Evolutionary conservation across 2,797 vertebrate species (phyloP).

Genomic region (Sebastes reedi): DNA sequence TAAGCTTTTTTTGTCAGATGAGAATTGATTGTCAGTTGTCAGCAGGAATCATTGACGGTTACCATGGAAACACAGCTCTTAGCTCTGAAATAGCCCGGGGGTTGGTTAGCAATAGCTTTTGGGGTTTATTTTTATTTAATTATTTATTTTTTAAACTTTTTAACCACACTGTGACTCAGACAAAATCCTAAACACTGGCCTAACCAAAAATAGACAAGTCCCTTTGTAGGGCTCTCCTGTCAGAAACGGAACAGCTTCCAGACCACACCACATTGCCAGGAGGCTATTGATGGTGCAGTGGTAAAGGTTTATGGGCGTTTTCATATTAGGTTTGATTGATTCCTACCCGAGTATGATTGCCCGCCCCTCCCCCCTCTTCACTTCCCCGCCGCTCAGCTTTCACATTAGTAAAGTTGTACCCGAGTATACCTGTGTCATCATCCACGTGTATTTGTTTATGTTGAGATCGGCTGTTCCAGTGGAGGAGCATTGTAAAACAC

Average conservation of each 20-base stretch:
- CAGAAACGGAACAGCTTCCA: not conserved
- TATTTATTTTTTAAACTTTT: not conserved
- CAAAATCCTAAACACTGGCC: not conserved
- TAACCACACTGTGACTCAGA: not conserved
- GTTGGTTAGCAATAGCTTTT: not conserved
- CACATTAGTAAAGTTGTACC: too few species aligned
- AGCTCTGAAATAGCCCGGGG: not conserved
- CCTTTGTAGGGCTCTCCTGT: not conserved
- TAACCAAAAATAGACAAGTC: not conserved
- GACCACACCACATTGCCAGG: not conserved
- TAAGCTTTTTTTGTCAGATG: not conserved
- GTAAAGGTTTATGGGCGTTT: not conserved
- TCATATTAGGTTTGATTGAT: too few species aligned
- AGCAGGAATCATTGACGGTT: slow-evolving; percentile 1
- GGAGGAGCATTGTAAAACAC: too few species aligned
- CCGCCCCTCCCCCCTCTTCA: too few species aligned
- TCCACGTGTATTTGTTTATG: too few species aligned
- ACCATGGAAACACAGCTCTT: slow-evolving; percentile 17
- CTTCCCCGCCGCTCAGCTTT: too few species aligned
- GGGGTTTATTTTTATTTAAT: not conserved
- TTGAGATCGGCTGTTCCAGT: too few species aligned
- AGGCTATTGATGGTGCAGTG: slow-evolving; percentile 1
- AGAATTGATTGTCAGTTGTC: slow-evolving; percentile 7
- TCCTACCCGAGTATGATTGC: too few species aligned
- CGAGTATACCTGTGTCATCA: too few species aligned